Base-by-base conservation (phyloP, 2,113 vertebrate genomes). In the Phoxinus phoxinus region DNA sequence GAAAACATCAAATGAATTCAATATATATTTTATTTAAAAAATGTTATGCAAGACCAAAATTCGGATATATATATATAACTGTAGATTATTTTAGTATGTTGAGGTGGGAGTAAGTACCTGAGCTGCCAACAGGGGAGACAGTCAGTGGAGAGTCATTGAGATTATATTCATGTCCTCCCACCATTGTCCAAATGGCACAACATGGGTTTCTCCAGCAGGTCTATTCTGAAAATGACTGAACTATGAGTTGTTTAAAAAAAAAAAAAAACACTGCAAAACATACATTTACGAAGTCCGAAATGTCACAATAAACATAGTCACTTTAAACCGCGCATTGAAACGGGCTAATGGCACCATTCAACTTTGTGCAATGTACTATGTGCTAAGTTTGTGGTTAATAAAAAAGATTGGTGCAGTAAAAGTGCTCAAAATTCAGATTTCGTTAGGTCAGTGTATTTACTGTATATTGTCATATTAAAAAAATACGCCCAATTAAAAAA, bases 141-240 rank as follows among this genome's bases (percentile, higher is more conserved):
- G 5, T 72, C 69, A 41, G 19, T 72, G 69, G 37, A 73, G 10
- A 46, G 77, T 80, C n/a, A 63, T 5, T 80, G 77, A 63, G n/a
- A 80, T 80, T 44, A 63, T 17, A 63, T 80, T 30, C 37, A n/a
- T 80, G 56, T 80, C 77, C 77, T 63, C 77, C 58, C n/a, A 63
- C 58, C 25, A 25, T 46, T 27, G 37, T 46, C 15, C 58, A 80
- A 41, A 63, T 61, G 77, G 13, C 15, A 63, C 59, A 63, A 46
- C 58, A 37, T 19, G 56, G n/a, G 56, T 44, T 46, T 25, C 53
- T 59, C 48, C 53, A 37, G 53, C 30, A 23, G 32, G 76, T 58
- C 8, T 79, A 25, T 44, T 61, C 77, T 61, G 12, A 44, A 48
- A 48, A 48, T 46, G 23, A 74, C 23, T 13, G 2, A 19, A 19